phyloP scores from a whole-genome alignment of 1,140 invertebrate species.

The Batillaria attramentaria region DNA sequence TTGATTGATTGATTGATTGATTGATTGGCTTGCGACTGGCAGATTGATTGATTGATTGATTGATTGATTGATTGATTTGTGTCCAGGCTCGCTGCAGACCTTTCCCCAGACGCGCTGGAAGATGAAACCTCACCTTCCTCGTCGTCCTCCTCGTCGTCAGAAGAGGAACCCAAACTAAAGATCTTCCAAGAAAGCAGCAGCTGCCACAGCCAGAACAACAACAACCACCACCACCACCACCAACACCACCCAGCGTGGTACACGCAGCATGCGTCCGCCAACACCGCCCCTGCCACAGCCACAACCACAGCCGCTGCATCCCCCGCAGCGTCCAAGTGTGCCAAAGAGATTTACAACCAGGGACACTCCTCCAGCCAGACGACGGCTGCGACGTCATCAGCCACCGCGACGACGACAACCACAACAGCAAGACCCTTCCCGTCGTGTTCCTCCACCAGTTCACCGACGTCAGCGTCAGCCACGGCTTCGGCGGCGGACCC shows the following conservation, averaged over 20 bases:
- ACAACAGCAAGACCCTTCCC: too few relatives aligned
- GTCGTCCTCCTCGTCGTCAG: not conserved
- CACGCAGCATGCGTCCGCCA: conserved; percentile 22
- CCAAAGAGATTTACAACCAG: conserved; percentile 43
- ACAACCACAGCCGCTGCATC: not conserved
- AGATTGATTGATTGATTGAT: too few relatives aligned
- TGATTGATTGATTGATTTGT: too few relatives aligned
- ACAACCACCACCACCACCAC: not conserved
- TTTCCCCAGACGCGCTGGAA: conserved; percentile 2
- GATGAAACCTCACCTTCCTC: not conserved
- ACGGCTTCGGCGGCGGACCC: conserved; percentile 22
- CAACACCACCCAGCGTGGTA: too few relatives aligned
- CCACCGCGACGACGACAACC: not conserved
- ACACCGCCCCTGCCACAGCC: not conserved
- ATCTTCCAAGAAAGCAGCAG: not conserved
- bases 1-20: too few relatives aligned
- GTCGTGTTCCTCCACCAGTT: not conserved
- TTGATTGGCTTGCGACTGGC: too few relatives aligned
- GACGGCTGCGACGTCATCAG: not conserved
- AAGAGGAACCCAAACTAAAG: not conserved
- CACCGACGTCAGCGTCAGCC: conserved; percentile 19
- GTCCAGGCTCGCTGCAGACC: conserved; percentile 36
- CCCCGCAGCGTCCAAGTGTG: conserved; percentile 24
- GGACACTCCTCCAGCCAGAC: conserved; percentile 24
- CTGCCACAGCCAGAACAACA: not conserved